Evolutionary conservation across 2,888 invertebrate species (phyloP).

Genomic region (Rhaphigaster nebulosa): DNA sequence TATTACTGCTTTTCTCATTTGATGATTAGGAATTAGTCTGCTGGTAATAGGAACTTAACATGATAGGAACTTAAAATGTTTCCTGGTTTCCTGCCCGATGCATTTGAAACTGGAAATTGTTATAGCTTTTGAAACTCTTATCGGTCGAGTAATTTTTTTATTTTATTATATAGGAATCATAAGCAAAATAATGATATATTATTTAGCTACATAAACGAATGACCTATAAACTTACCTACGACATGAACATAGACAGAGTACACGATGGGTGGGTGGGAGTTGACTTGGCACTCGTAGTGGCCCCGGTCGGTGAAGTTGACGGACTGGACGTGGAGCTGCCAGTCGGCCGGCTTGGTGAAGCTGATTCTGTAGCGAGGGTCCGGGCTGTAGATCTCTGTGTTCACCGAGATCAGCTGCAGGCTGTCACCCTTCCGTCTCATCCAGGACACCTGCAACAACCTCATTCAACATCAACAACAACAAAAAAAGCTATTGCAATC

Average conservation of each 20-base stretch:
- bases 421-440: conserved; percentile 78
- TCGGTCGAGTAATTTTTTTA: too few species aligned
- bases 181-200: too few species aligned
- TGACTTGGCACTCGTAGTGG: conserved; percentile 85
- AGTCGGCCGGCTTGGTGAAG: conserved; percentile 80
- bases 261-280: conserved; percentile 81
- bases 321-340: conserved; percentile 81
- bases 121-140: too few species aligned
- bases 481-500: too few species aligned
- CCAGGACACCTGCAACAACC: conserved; percentile 74
- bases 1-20: too few species aligned
- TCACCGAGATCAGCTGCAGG: conserved; percentile 79
- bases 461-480: neutral
- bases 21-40: too few species aligned
- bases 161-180: too few species aligned
- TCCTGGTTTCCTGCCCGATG: too few species aligned
- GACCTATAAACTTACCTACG: conserved; percentile 81
- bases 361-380: conserved; percentile 72
- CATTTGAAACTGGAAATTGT: too few species aligned
- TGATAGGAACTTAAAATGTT: too few species aligned
- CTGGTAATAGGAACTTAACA: too few species aligned
- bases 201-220: too few species aligned
- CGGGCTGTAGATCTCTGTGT: conserved; percentile 71
- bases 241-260: conserved; percentile 79
- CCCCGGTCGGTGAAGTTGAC: conserved; percentile 83